Evolutionary conservation across 2,888 invertebrate genomes (phyloP).

Genomic region (Synanthedon tipuliformis): DNA sequence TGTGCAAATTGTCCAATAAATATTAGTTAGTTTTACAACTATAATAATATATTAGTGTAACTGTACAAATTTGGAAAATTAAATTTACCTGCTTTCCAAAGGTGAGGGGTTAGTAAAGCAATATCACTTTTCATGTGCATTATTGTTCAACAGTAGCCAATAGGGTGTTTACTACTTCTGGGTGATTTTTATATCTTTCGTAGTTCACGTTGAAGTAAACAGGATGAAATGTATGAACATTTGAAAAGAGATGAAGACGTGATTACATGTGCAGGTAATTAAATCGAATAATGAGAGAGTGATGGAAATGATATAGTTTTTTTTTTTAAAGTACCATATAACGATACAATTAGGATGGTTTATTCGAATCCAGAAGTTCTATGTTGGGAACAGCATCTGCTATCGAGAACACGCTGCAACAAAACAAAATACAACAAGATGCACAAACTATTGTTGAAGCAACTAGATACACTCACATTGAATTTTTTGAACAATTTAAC

Average conservation of each 20-base stretch:
- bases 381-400: conserved; percentile 49
- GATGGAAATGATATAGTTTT: neutral
- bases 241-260: neutral
- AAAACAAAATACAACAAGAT: conserved; percentile 58
- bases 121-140: conserved; percentile 11
- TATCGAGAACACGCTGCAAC: conserved; percentile 59
- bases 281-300: neutral
- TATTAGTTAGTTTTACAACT: neutral
- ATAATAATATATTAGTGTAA: neutral
- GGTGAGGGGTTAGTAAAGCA: conserved; percentile 30
- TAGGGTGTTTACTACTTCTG: conserved; percentile 1
- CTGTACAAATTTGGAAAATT: conserved; percentile 20
- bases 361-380: conserved; percentile 40
- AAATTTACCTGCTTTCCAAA: conserved; percentile 52
- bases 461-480: conserved; percentile 9
- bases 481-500: neutral
- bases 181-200: neutral
- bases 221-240: neutral
- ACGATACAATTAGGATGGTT: conserved; percentile 23
- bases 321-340: neutral
- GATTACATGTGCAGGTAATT: neutral
- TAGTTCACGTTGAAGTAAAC: neutral
- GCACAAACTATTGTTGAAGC: conserved; percentile 56
- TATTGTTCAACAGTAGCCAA: conserved; percentile 11
- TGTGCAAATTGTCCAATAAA: neutral